Base-by-base conservation (phyloP, 1,140 invertebrate species). In the Andricus grossulariae region DNA sequence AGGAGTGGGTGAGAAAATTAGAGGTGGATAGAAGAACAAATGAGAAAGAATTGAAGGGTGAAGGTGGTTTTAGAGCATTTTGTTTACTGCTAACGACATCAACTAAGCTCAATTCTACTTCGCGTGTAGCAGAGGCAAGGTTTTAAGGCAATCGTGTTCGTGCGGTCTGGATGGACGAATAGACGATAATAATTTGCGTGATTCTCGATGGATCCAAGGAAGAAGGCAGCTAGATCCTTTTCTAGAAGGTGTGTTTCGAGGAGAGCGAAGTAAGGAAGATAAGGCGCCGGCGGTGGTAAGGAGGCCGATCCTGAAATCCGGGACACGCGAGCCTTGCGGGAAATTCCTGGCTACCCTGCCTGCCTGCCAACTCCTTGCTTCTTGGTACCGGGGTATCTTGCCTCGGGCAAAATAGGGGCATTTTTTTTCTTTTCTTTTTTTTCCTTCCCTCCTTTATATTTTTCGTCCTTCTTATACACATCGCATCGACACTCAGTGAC, bases 301-400 rank as follows among this genome's bases (percentile, higher is more conserved):
- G 79, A 86, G 83, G 39, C 85, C 87, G 82, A 87, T 89, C 86
- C 86, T 87, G 87, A 90, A 90, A 91, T 90, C 89, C 89, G 85
- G 88, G 86, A 91, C 90, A 90, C 89, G 90, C 89, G 89, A 90
- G 88, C 89, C 89, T 90, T 86, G 86, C 88, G 90, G 89, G 89
- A 90, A 90, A 91, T 91, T 91, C 89, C 85, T 89, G 76, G n/a
- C n/a, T n/a, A n/a, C n/a, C 74, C 79, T 86, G 80, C 80, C 78
- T 83, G 39, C 39, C 39, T 83, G 80, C 82, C 80, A 77, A 83
- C 82, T 79, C 83, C 80, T 75, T 45, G 8, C 84, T 89, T 89
- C 87, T 89, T 73, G 86, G 88, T 89, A 89, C 39, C 39, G 86
- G 82, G 82, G 82, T 75, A 77, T 80, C 82, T 85, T 78, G 86